A percentile compares a stretch with the other conserved stretches of the same genome.
Conservation (phyloP, 2,888 invertebrate species). For the Himalopsyche japonica region DNA sequence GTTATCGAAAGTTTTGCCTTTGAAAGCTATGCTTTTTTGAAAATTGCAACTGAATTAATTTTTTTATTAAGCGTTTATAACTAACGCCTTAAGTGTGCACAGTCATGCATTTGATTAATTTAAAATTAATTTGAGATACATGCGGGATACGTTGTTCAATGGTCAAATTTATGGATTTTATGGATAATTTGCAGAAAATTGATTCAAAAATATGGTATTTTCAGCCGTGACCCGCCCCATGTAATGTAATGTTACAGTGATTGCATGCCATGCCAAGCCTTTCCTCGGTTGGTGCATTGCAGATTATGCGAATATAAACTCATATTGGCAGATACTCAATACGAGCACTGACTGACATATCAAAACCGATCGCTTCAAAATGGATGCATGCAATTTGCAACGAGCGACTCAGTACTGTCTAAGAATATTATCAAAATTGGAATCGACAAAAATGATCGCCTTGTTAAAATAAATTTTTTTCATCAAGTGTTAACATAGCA, state of each 20-base stretch:
- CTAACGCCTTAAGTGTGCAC: no score
- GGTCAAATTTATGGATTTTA: neutral
- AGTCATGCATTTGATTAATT: no score
- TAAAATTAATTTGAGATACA: no score
- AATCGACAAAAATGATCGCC: no score
- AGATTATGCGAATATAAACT: slow-evolving; percentile 38
- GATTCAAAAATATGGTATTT: slow-evolving; percentile 21
- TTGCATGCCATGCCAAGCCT: slow-evolving; percentile 32
- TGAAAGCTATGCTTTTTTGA: no score
- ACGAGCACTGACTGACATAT: slow-evolving; percentile 18
- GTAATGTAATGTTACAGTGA: slow-evolving; percentile 26
- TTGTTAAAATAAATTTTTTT: no score
- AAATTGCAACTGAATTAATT: no score
- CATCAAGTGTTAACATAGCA: no score
- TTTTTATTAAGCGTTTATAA: no score
- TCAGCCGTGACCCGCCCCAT: slow-evolving; percentile 16
- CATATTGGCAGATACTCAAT: slow-evolving; percentile 40
- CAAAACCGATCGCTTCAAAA: slow-evolving; percentile 17
- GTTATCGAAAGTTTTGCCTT: no score
- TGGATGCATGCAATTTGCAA: neutral
- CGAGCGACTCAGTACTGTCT: neutral
- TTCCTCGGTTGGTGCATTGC: slow-evolving; percentile 37
- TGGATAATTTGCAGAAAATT: slow-evolving; percentile 17
- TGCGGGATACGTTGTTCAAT: neutral
- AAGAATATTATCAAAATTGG: no score